Base-by-base conservation (phyloP, 1,140 invertebrate species). In the Lepidurus couesii region DNA sequence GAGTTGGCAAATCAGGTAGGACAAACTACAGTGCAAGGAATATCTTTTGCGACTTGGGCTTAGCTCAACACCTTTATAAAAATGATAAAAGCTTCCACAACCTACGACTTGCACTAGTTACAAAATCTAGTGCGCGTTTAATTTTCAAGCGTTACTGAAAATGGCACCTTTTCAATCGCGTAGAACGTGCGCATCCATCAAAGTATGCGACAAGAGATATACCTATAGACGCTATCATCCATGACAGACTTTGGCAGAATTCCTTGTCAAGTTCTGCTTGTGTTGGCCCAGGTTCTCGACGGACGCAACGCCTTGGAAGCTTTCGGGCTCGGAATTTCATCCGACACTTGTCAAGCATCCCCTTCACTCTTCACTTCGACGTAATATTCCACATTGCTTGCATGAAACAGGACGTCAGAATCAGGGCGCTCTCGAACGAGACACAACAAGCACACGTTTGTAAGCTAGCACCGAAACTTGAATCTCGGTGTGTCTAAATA, bases 1-100 rank as follows among this genome's bases (percentile, higher is more conserved):
- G 91, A 78, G 94, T 95, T 78, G 94, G 94, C 73, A 95, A 96
- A 88, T 95, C 91, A 83, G 94, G 94, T 95, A 88, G 87, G 90
- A 88, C 10, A 34, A 45, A 24, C 34, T 21, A 65, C 8, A 65
- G 53, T 34, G 34, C 34, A 34, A 34, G 34, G 34, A 34, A 34
- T 34, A 34, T 34, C 34, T 34, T 34, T 34, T 34, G 34, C 34
- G 4, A 34, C 34, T 34, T 34, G 2, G 34, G 34, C 34, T 34
- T 3, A 3, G 34, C 34, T 34, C 34, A 34, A 34, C 2, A 34
- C 34, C 34, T 34, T 34, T 34, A 34, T 34, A 34, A 34, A 34
- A 34, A 34, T 34, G 34, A 34, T 34, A 34, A 34, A 2, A 2
- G 1, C 26, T 4, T 34, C 34, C 34, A 34, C 34, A 34, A 34